Evolutionary conservation across 2,113 vertebrate genomes (phyloP), one percentile per base, ranked within the genome.

Genomic region (Heliornis fulica): DNA sequence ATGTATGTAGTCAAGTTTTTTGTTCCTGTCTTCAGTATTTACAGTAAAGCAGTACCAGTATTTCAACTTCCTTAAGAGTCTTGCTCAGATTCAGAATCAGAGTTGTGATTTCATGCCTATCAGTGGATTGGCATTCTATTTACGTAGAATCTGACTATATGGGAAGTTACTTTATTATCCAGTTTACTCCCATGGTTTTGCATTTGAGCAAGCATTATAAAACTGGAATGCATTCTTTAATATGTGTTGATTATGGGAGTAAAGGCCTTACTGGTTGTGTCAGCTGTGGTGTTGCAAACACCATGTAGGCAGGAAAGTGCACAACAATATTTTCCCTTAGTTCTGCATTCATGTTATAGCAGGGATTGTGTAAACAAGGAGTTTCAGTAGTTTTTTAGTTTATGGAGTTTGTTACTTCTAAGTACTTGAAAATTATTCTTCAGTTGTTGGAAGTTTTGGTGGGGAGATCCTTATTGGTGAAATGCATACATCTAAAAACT

Each of bases 101-200:
- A 43, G 20, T 46, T 64, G 57, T 22, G n/a, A 41, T 64, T 12
- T 65, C 9, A 5, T 0, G 2, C 12, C 0, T 34, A 15, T 48
- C 22, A 43, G 40, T 61, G 45, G 40, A 54, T 43, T 71, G 9
- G 16, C 59, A 5, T 83, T 72, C 26, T 43, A 2, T 48, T 60
- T 50, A 43, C 12, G 2, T 23, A 28, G 12, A 23, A 61, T 87
- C 32, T 38, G 64, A 56, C 22, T 43, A 9, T 11, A 19, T 38
- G 32, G 46, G 32, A 66, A 43, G 43, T 69, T 23, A 28, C n/a
- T 53, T 34, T 16, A 23, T 28, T 36, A 12, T 25, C 66, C 13
- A 21, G 14, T 69, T 76, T 46, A 34, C 38, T 59, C 29, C n/a
- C 19, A 15, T 29, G 28, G 15, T 57, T 85, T 80, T 86, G n/a